Conservation (phyloP, 2,113 vertebrate genomes). For the Cairina moschata region DNA sequence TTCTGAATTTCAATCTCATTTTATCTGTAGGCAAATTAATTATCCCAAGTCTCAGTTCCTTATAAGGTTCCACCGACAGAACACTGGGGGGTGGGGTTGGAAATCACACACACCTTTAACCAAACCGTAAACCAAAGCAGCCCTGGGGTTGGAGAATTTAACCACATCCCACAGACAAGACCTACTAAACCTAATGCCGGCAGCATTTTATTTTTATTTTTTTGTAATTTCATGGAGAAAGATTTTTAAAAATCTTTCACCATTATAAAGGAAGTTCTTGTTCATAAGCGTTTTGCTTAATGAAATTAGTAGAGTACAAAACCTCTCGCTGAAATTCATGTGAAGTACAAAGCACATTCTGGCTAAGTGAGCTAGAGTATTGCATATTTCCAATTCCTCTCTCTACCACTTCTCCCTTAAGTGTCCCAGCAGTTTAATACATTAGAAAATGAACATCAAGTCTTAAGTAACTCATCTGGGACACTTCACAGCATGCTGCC, state of each 20-base stretch:
- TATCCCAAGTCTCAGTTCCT: background rate
- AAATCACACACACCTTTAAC: background rate
- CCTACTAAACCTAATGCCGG: fast-evolving
- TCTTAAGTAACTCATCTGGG: background rate
- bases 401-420: background rate
- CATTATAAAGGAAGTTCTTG: background rate
- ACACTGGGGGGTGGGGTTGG: background rate
- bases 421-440: background rate
- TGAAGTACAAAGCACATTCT: background rate
- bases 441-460: background rate
- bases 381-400: background rate
- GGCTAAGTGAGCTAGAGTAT: background rate
- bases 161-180: background rate
- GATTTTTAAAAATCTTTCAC: background rate
- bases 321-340: background rate
- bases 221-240: background rate
- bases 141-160: background rate
- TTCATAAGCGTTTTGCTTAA: background rate
- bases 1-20: background rate
- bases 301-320: background rate
- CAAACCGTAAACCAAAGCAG: background rate
- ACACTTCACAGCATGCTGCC: background rate
- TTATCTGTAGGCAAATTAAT: background rate
- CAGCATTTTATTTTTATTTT: background rate
- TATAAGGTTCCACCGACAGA: background rate